These are phyloP conservation scores for Mesocricetus auratus DNA, from an alignment of 2,113 vertebrate genomes.

Conservation along the genomic window DNA sequence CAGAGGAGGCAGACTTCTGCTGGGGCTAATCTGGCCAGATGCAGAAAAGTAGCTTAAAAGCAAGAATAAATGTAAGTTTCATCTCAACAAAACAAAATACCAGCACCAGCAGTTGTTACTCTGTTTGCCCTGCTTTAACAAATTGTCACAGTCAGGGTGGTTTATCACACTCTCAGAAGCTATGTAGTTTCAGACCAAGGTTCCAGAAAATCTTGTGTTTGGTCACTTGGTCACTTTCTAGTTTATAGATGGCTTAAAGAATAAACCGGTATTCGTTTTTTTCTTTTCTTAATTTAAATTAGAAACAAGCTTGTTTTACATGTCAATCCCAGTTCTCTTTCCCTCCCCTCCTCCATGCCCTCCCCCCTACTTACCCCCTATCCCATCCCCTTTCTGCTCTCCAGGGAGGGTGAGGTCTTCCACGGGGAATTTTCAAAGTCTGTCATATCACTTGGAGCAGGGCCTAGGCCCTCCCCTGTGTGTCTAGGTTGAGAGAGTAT, in stretches of 20 bases:
- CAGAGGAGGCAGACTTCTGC: neutral
- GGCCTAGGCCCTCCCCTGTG: too few relatives aligned
- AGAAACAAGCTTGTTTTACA: too few relatives aligned
- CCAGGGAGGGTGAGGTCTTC: too few relatives aligned
- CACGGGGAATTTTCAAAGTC: too few relatives aligned
- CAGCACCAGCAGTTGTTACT: neutral
- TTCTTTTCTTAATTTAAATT: too few relatives aligned
- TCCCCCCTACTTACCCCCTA: too few relatives aligned
- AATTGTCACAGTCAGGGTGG: neutral
- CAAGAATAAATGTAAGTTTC: neutral
- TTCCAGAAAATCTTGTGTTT: neutral
- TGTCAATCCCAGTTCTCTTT: too few relatives aligned
- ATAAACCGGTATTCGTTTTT: neutral
- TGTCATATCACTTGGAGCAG: too few relatives aligned
- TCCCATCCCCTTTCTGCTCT: too few relatives aligned
- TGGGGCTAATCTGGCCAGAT: neutral
- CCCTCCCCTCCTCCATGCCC: too few relatives aligned
- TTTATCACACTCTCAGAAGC: neutral
- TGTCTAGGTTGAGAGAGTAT: too few relatives aligned
- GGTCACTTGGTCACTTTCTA: neutral
- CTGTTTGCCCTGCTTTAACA: neutral
- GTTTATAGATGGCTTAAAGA: neutral
- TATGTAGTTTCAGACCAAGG: neutral
- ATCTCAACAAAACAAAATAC: neutral
- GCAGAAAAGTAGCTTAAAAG: conserved; percentile 19